Percentiles rank a stretch among this genome's conserved stretches.
Conservation (phyloP, 1,140 invertebrate species). For the Anoplophora glabripennis region DNA sequence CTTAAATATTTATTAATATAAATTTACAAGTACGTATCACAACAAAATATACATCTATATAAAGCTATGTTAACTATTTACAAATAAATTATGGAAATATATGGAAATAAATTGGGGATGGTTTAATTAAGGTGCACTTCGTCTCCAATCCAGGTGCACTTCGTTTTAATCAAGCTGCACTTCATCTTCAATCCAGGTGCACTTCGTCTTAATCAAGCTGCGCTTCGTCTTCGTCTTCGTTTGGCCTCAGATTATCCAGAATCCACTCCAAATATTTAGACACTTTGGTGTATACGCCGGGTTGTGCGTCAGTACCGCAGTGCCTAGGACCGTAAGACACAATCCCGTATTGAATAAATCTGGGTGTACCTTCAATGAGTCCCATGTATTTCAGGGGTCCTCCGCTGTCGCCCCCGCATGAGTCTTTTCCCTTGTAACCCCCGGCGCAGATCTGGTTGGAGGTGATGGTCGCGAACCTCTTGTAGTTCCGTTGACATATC, state of each 20-base stretch:
- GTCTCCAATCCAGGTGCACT: too few relatives aligned
- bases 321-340: constrained; percentile 52
- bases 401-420: constrained; percentile 59
- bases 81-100: too few relatives aligned
- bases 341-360: constrained; percentile 41
- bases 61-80: too few relatives aligned
- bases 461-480: constrained; percentile 21
- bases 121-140: too few relatives aligned
- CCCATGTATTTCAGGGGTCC: constrained; percentile 54
- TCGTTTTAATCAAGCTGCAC: too few relatives aligned
- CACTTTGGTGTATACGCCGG: constrained; percentile 40
- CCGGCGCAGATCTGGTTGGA: constrained; percentile 53
- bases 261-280: constrained; percentile 42
- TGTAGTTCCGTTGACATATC: constrained; percentile 28
- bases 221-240: too few relatives aligned
- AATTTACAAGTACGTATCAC: too few relatives aligned
- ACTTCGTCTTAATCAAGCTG: too few relatives aligned
- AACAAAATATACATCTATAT: too few relatives aligned
- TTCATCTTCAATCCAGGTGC: too few relatives aligned
- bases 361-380: constrained; percentile 17
- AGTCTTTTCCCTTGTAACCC: constrained; percentile 48
- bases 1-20: too few relatives aligned
- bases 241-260: constrained; percentile 21
- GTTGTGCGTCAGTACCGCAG: constrained; percentile 50
- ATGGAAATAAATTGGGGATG: too few relatives aligned